These are phyloP conservation scores for Epicampocera succincta DNA, from an alignment of 2,888 invertebrate genomes.

Conservation along the genomic window DNA sequence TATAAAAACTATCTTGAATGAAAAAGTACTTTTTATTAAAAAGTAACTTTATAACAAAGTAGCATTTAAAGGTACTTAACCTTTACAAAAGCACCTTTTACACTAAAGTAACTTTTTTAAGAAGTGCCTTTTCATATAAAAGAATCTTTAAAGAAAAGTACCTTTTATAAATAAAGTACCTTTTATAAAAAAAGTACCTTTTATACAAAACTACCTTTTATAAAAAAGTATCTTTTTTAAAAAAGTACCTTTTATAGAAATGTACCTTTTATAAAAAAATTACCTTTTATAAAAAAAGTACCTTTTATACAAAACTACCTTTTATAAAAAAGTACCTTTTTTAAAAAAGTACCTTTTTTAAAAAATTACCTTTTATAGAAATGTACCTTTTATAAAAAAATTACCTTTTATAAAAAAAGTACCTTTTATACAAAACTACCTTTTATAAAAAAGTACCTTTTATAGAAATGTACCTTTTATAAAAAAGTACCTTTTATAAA, in stretches of 20 bases:
- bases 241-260: background rate
- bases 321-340: no score
- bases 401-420: background rate
- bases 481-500: background rate
- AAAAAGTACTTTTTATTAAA: no score
- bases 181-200: background rate
- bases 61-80: background rate
- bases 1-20: background rate
- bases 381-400: background rate
- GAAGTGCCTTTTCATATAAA: background rate
- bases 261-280: background rate
- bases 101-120: background rate
- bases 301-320: background rate
- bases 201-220: background rate
- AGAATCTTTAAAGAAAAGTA: background rate
- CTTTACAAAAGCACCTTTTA: background rate
- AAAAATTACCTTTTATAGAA: background rate
- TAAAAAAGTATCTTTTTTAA: background rate
- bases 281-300: background rate
- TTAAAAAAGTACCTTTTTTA: conserved; percentile 1
- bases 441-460: background rate
- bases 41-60: background rate
- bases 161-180: background rate
- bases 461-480: background rate
- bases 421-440: background rate